phyloP scores from a whole-genome alignment of 2,888 invertebrate species.

The Marasmarcha lunaedactyla region DNA sequence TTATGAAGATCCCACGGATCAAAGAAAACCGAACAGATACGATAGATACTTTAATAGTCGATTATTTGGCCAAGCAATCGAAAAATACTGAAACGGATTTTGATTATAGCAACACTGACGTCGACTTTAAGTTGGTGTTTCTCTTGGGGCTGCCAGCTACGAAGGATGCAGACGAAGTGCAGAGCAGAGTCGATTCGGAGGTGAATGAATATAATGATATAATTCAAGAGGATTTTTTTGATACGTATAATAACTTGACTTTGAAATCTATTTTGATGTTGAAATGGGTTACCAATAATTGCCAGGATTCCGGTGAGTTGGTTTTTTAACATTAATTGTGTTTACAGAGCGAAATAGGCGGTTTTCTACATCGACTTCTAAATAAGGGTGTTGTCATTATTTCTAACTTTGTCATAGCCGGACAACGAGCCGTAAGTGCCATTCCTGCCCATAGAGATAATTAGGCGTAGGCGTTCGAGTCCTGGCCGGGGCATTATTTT shows the following conservation, averaged over 20 bases:
- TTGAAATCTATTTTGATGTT: constrained; percentile 87
- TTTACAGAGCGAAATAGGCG: background rate
- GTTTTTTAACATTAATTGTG: background rate
- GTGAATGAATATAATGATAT: constrained; percentile 78
- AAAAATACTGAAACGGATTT: constrained; percentile 27
- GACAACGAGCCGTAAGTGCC: too few species aligned
- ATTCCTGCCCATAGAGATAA: too few species aligned
- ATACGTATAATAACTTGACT: constrained; percentile 89
- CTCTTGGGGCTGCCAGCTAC: constrained; percentile 74
- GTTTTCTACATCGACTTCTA: background rate
- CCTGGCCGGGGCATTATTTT: too few species aligned
- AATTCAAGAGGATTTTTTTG: constrained; percentile 85
- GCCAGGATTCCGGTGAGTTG: constrained; percentile 63
- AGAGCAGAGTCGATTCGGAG: constrained; percentile 76
- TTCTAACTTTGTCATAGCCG: too few species aligned
- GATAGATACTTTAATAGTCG: constrained; percentile 22
- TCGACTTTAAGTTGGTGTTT: constrained; percentile 49
- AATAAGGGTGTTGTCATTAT: too few species aligned
- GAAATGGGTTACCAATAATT: constrained; percentile 82
- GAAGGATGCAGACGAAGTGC: constrained; percentile 50
- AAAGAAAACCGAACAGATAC: constrained; percentile 29
- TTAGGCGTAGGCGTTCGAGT: too few species aligned
- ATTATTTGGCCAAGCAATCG: constrained; percentile 12
- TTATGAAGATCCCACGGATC: constrained; percentile 58
- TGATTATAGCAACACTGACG: constrained; percentile 19